Base-by-base conservation (phyloP, 1,140 invertebrate species). In the Trissolcus basalis region DNA sequence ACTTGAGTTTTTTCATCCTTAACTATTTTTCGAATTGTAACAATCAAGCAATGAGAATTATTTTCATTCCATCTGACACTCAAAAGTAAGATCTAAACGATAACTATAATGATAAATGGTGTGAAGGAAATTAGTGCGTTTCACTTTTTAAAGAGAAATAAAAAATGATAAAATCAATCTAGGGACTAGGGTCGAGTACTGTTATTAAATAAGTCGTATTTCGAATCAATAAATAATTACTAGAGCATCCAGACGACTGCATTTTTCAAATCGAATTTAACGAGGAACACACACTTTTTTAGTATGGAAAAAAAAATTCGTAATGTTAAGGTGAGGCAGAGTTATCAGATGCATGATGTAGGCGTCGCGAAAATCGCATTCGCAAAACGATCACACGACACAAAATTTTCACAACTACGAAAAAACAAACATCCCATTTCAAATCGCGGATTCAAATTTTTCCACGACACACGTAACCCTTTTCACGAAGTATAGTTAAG, bases 401-500 rank as follows among this genome's bases (percentile, higher is more conserved):
- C 36, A 3, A 27, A 27, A 27, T 27, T 27, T 6, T 1, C 19
- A 27, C 19, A 27, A 27, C 6, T 1, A 27, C 19, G 6, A 27
- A 27, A 27, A 27, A 27, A 27, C 19, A 27, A 27, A 27, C 19
- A 27, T 6, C 1, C 6, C 19, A 27, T 27, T 27, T 27, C 2
- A 27, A 27, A 2, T 19, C 33, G 12, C 54, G 9, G 36, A 70
- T 50, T 58, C 11, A 56, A 68, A 49, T 64, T 75, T 59, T 39
- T 39, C 9, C 36, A n/a, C 9, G 36, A 39, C 9, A 39, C 36
- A 39, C n/a, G n/a, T 39, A 39, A 77, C 68, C 63, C 63, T 78
- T 78, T 59, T 58, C 71, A 78, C 71, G 72, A 79, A 76, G 71
- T 77, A 77, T 81, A 77, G 72, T 80, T 82, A 82, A 82, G 79